Conservation (phyloP, 1,140 invertebrate species). For the Pseudomyrmex cubaensis region DNA sequence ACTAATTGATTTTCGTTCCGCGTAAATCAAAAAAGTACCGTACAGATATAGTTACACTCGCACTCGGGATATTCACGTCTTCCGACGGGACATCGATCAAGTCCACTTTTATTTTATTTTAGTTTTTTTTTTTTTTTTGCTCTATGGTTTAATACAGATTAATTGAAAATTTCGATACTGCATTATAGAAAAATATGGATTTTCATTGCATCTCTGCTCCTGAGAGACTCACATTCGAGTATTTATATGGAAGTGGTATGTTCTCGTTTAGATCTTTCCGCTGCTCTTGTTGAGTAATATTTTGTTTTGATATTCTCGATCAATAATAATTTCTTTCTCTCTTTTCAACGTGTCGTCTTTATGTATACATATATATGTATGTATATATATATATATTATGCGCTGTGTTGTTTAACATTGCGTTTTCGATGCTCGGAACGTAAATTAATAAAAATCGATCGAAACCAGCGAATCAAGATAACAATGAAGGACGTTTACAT, state of each 20-base stretch:
- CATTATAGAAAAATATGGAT: slow-evolving; percentile 80
- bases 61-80: slow-evolving; percentile 18
- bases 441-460: not conserved
- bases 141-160: slow-evolving; percentile 59
- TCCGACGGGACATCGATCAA: slow-evolving; percentile 30
- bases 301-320: too few relatives aligned
- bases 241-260: slow-evolving; percentile 58
- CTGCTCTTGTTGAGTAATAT: slow-evolving; percentile 46
- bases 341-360: too few relatives aligned
- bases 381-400: slow-evolving; percentile 8
- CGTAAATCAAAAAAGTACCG: slow-evolving; percentile 60
- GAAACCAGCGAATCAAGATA: not conserved
- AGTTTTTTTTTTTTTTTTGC: slow-evolving; percentile 2
- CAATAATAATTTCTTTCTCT: too few relatives aligned
- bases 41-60: slow-evolving; percentile 25
- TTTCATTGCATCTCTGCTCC: slow-evolving; percentile 66
- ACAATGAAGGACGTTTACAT: not conserved
- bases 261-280: slow-evolving; percentile 48
- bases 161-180: slow-evolving; percentile 74
- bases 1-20: slow-evolving; percentile 34
- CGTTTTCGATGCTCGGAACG: slow-evolving; percentile 55
- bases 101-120: slow-evolving; percentile 29
- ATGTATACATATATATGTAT: too few relatives aligned
- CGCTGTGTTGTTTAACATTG: not conserved
- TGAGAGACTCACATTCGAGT: slow-evolving; percentile 68